Evolutionary conservation across 2,888 invertebrate genomes (phyloP), one percentile per base, ranked within the genome.

Genomic region (Athripsodes cinereus): DNA sequence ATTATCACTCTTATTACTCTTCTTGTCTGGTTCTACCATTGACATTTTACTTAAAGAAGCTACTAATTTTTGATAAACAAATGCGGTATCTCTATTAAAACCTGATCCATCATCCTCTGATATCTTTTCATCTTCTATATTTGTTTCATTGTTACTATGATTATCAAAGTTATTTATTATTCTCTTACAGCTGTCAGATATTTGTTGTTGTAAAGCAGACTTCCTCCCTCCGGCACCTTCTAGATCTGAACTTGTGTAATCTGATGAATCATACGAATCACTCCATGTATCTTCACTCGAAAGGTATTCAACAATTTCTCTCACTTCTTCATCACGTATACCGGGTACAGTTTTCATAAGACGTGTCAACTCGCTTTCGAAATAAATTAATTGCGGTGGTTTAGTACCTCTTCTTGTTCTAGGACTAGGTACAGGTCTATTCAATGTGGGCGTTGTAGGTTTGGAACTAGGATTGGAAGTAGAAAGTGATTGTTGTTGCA

Each of bases 281-380:
- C 92, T 93, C 92, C 92, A 93, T 2, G 93, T 91, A 68, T 94
- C 94, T 69, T 94, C 94, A 65, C 92, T 92, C 65, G 92, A 93
- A 62, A 94, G 75, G 71, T 94, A 94, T 72, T 94, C 94, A 0
- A 95, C 93, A 56, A 94, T 92, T 74, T 93, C 93, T 20, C 90
- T 84, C 40, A 93, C 93, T 72, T 93, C 92, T 66, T 92, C 92
- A 68, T 92, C 93, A 61, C 92, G 82, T 65, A 94, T 90, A 22
- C 93, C 93, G 1, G 93, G 93, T 47, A 94, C 94, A 0, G 92
- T 92, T 78, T 93, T 92, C 94, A 94, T 94, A 65, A 94, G 75
- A 59, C 93, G 81, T 1, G 93, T 93, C 52, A 94, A 73, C 75
- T 94, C 92, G 66, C 87, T 90, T 78, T 94, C 94, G 67, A 94